Conservation (phyloP, 2,797 vertebrate genomes). For the Hyperoplus immaculatus region DNA sequence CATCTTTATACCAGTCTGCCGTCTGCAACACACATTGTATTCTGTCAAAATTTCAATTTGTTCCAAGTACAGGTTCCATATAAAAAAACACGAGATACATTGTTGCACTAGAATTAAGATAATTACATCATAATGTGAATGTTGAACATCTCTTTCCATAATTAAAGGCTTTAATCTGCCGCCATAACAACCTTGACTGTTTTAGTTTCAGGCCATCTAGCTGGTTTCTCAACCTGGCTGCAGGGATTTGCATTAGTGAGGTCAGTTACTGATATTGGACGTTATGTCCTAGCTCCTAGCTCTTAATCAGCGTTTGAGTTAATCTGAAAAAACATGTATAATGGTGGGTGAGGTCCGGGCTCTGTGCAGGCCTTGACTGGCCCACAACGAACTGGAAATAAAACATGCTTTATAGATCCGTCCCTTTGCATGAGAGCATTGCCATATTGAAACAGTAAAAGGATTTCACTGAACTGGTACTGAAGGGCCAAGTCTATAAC, state of each 20-base stretch:
- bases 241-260: constrained; percentile 5
- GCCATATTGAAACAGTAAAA: neutral
- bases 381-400: neutral
- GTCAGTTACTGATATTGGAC: neutral
- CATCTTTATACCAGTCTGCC: neutral
- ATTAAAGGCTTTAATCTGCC: neutral
- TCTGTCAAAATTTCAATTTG: neutral
- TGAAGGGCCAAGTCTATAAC: neutral
- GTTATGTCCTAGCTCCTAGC: neutral
- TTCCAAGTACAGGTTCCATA: neutral
- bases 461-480: neutral
- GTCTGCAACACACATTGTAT: neutral
- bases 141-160: neutral
- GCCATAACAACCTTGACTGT: neutral
- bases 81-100: neutral
- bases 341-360: neutral
- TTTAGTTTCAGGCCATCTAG: neutral
- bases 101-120: neutral
- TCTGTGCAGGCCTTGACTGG: neutral
- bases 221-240: neutral
- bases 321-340: neutral
- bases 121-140: neutral
- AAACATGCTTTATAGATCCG: neutral
- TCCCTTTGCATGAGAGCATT: neutral
- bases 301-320: neutral